phyloP scores from a whole-genome alignment of 2,113 vertebrate species.

The Hemichromis elongatus region DNA sequence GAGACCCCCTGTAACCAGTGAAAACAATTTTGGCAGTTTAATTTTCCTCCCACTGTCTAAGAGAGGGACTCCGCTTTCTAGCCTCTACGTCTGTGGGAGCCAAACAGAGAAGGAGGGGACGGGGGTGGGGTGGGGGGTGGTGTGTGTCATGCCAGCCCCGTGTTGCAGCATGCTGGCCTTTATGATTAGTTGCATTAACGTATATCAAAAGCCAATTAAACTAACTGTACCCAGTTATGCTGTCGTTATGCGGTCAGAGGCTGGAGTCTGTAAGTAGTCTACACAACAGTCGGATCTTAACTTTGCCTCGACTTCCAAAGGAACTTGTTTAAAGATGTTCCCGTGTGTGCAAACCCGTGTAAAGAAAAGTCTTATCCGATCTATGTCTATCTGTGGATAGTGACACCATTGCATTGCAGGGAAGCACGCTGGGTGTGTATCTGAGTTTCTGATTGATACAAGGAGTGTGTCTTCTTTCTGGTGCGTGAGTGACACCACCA shows the following conservation, averaged over 20 bases:
- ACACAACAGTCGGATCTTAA: conserved; percentile 34
- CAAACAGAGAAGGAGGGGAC: conserved; percentile 30
- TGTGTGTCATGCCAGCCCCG: conserved; percentile 47
- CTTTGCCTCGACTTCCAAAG: conserved; percentile 35
- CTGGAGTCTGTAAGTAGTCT: neutral
- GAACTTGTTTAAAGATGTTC: conserved; percentile 18
- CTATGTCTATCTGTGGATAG: conserved; percentile 9
- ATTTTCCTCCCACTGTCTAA: conserved; percentile 79
- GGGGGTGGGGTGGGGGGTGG: neutral
- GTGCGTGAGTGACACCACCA: conserved; percentile 63
- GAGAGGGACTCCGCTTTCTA: conserved; percentile 61
- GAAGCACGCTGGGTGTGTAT: conserved; percentile 19
- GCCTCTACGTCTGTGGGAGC: conserved; percentile 54
- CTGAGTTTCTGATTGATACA: conserved; percentile 62
- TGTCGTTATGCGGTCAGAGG: conserved; percentile 57
- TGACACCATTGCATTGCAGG: neutral
- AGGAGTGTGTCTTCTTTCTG: conserved; percentile 64
- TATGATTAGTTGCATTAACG: conserved; percentile 75
- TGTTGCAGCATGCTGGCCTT: conserved; percentile 66
- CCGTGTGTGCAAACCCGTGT: neutral
- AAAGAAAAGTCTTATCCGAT: neutral
- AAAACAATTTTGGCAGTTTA: conserved; percentile 82
- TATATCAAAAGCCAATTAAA: conserved; percentile 79
- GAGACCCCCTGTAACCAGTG: conserved; percentile 75
- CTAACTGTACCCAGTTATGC: conserved; percentile 68